These are phyloP conservation scores for Camponotus fellah DNA, from an alignment of 2,888 invertebrate species.

Conservation along the genomic window DNA sequence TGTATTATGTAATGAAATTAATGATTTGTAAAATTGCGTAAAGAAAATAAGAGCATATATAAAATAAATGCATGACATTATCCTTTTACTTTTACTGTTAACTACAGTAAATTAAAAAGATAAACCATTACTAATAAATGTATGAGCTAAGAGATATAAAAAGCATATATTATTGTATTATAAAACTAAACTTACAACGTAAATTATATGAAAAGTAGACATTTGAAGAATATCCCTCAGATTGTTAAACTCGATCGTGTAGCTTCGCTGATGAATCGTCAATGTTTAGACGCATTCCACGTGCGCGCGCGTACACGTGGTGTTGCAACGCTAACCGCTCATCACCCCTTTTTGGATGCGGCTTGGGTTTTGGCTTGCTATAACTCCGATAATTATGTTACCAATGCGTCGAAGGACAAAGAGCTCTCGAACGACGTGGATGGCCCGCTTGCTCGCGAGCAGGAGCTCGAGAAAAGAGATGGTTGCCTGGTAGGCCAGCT, in stretches of 20 bases:
- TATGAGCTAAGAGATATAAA: background rate
- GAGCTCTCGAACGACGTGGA: slow-evolving; percentile 81
- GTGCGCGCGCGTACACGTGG: slow-evolving; percentile 56
- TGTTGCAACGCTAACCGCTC: slow-evolving; percentile 73
- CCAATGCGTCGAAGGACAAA: slow-evolving; percentile 85
- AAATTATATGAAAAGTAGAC: background rate
- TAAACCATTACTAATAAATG: background rate
- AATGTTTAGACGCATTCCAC: background rate
- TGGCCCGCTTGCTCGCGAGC: slow-evolving; percentile 78
- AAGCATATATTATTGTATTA: background rate
- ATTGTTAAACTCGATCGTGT: background rate
- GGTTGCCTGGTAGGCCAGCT: slow-evolving; percentile 85
- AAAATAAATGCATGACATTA: background rate
- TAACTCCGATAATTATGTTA: slow-evolving; percentile 86
- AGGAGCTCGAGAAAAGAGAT: slow-evolving; percentile 74
- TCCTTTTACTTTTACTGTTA: slow-evolving; percentile 8
- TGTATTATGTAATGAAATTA: background rate
- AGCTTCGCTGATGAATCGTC: slow-evolving; percentile 13
- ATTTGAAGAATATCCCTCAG: background rate
- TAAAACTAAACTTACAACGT: background rate
- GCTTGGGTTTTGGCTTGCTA: slow-evolving; percentile 84
- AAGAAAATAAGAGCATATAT: background rate
- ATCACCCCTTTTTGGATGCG: slow-evolving; percentile 78
- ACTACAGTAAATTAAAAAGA: background rate
- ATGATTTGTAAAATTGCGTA: background rate